A percentile compares a stretch with the other conserved stretches of the same genome.
Conservation (phyloP, 1,140 invertebrate species). For the Tachypleus tridentatus region DNA sequence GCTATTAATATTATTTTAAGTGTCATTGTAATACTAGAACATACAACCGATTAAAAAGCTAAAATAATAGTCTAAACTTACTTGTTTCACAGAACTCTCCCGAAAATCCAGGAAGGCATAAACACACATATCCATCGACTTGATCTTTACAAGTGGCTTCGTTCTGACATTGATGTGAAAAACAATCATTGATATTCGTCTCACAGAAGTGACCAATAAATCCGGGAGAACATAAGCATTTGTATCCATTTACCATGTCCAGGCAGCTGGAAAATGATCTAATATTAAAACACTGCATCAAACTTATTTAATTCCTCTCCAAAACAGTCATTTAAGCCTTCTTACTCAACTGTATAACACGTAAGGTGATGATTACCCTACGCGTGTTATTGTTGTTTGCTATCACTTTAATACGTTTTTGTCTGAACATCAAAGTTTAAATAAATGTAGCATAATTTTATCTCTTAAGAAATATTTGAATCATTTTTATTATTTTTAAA, state of each 20-base stretch:
- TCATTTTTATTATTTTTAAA: too few relatives aligned
- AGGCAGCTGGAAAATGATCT: constrained; percentile 45
- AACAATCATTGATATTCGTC: constrained; percentile 68
- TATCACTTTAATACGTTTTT: too few relatives aligned
- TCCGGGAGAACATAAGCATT: constrained; percentile 38
- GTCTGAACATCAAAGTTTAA: too few relatives aligned
- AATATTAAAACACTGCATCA: background rate
- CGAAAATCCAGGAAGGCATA: constrained; percentile 81
- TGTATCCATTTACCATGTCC: constrained; percentile 43
- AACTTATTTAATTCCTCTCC: background rate
- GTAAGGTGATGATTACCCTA: too few relatives aligned
- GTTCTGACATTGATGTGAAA: constrained; percentile 42
- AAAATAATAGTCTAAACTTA: constrained; percentile 45
- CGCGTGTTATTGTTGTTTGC: too few relatives aligned
- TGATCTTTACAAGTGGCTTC: constrained; percentile 36
- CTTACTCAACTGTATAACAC: too few relatives aligned
- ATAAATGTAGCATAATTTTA: too few relatives aligned
- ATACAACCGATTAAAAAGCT: too few relatives aligned
- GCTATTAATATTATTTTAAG: too few relatives aligned
- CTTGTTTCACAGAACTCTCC: constrained; percentile 81
- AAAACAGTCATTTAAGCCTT: background rate
- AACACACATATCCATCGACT: constrained; percentile 42
- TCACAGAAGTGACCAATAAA: constrained; percentile 57
- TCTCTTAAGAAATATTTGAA: too few relatives aligned
- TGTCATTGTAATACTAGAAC: too few relatives aligned